Evolutionary conservation across 2,797 vertebrate genomes (phyloP), one percentile per base, ranked within the genome.

Genomic region (Pteronotus mesoamericanus): DNA sequence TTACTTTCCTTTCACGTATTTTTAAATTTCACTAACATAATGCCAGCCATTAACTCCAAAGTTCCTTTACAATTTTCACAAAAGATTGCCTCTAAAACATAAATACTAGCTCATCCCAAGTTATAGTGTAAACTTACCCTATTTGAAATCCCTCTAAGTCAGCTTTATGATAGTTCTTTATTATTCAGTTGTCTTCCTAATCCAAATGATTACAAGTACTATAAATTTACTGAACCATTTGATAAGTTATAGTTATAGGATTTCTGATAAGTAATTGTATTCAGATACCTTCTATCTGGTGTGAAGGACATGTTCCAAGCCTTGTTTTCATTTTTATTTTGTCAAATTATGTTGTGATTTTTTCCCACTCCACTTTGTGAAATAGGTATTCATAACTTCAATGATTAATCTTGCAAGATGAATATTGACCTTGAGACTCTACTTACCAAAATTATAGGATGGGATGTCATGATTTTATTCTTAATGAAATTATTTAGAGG

Each of bases 241-340:
- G 61, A 39, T 57, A 92, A 72, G 19, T 88, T 66, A 88, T 10
- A 91, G 32, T 34, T 82, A 42, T 82, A 86, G 55, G 39, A 66
- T 78, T 94, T 66, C 89, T 61, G 29, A 14, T 69, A 88, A 4
- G 75, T 77, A 87, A 72, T 59, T 92, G 4, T 87, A 78, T 44
- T 90, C 57, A 64, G 32, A 55, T 91, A 29, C 22, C 6, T 24
- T 59, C 29, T 34, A 53, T 66, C n/a, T 75, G 24, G 15, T 32
- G 14, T 44, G 34, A 95, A 71, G 85, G 42, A 82, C 34, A 29
- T 34, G 5, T 66, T n/a, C 19, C 61, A 89, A 71, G 46, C 4
- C 53, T 92, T 22, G n/a, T 86, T 82, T 91, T 91, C 61, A 64
- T 71, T 91, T 94, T 24, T 29, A 82, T 16, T 89, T 89, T 61